Base-by-base conservation (phyloP, 1,140 invertebrate species). In the Mamestra configurata region DNA sequence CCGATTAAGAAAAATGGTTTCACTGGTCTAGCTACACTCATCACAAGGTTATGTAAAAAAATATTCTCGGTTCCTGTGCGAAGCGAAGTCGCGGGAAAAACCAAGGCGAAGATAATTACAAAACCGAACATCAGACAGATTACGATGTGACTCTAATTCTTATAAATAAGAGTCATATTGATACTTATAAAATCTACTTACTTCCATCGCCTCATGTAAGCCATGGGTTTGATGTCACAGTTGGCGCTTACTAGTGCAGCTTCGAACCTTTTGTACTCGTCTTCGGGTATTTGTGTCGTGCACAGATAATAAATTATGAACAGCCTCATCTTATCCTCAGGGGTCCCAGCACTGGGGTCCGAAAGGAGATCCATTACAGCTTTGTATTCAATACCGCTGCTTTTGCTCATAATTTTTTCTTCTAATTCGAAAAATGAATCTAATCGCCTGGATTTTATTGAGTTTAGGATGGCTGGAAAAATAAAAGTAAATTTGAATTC, bases 361-460 rank as follows among this genome's bases (percentile, higher is more conserved):
- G 97, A 95, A 55, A 99, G 96, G 11, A 98, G 96, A 82, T 99
- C 98, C 70, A 98, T 89, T 8, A 98, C 94, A 49, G 97, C 96
- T 89, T 97, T 97, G 85, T 97, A 97, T 53, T 98, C 95, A 2
- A 97, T 96, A 70, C 96, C 96, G 22, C 91, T 91, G 46, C 91
- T 92, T 94, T 97, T 98, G 31, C 97, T 97, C 97, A 99, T 98
- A 64, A 99, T 97, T 95, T 99, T 99, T 91, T 99, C 99, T 95
- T 99, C 99, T 68, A 98, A 96, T 95, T 99, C 99, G 93, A 99
- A 99, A 85, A 98, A 98, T 1, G 98, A 98, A 92, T 99, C 99
- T 13, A 99, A 93, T 86, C 99, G 97, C 46, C 99, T 95, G 0
- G 97, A 97, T 95, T 99, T 99, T 27, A 99, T 99, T 59, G 97